Evolutionary conservation across 2,888 invertebrate genomes (phyloP).

Genomic region (Portevinia maculata): DNA sequence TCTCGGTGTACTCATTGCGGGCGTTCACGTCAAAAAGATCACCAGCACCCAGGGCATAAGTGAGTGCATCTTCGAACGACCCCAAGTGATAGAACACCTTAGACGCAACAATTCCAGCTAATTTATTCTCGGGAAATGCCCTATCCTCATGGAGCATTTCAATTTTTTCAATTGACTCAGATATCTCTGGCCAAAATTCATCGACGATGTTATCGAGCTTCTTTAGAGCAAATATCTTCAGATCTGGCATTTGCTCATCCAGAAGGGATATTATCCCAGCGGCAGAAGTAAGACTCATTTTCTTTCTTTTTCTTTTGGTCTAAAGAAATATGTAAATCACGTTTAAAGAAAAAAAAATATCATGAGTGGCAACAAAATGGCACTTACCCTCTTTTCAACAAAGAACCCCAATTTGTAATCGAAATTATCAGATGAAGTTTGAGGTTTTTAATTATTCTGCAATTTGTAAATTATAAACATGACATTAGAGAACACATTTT

Average conservation of each 20-base stretch:
- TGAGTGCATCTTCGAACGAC: constrained; percentile 97
- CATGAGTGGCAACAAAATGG: constrained; percentile 55
- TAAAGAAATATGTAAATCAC: constrained; percentile 24
- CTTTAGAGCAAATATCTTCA: constrained; percentile 96
- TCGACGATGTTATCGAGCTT: constrained; percentile 97
- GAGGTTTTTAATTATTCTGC: neutral
- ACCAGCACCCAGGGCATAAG: constrained; percentile 98
- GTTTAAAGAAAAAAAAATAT: neutral
- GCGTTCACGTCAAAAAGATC: constrained; percentile 97
- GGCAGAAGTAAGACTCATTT: constrained; percentile 85
- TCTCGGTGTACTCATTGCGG: constrained; percentile 97
- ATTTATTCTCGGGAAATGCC: constrained; percentile 92
- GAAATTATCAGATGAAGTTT: constrained; percentile 20
- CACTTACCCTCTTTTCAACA: constrained; percentile 57
- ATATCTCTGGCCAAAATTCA: constrained; percentile 99
- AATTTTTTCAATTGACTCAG: constrained; percentile 98
- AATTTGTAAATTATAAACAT: neutral
- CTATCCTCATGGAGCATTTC: constrained; percentile 98
- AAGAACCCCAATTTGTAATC: constrained; percentile 49
- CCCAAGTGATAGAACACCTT: constrained; percentile 99
- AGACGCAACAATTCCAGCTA: constrained; percentile 98
- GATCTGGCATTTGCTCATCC: constrained; percentile 96
- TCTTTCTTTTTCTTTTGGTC: constrained; percentile 53
- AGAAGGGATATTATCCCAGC: constrained; percentile 97
- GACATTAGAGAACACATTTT: neutral